Evolutionary conservation across 2,797 vertebrate genomes (phyloP).

Genomic region (Thaleichthys pacificus): DNA sequence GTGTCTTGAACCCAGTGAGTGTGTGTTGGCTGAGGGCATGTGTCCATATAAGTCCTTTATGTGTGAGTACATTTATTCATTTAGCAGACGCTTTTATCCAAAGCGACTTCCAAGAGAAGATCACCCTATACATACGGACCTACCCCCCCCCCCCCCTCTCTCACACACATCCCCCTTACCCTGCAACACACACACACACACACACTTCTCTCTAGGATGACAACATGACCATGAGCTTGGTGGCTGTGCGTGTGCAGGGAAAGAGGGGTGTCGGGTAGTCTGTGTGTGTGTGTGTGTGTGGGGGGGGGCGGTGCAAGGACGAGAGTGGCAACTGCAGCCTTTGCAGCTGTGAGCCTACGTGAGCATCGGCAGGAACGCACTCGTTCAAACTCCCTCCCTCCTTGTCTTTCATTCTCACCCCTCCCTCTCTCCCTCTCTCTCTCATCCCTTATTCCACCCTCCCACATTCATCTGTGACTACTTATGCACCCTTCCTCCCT

Average conservation of each 20-base stretch:
- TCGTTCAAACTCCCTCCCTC: slow-evolving; percentile 29
- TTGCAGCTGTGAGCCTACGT: slow-evolving; percentile 78
- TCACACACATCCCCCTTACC: too few species aligned
- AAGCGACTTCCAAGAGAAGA: too few species aligned
- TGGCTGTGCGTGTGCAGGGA: neutral
- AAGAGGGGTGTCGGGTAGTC: neutral
- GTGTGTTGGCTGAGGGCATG: neutral
- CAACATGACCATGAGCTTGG: too few species aligned
- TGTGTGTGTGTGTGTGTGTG: slow-evolving; percentile 24
- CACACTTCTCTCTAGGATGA: too few species aligned
- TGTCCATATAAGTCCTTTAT: neutral
- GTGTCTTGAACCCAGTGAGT: too few species aligned
- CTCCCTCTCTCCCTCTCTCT: slow-evolving; percentile 36
- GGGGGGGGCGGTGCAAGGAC: slow-evolving; percentile 46
- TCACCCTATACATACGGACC: neutral
- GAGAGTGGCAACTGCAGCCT: slow-evolving; percentile 54
- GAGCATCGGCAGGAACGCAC: slow-evolving; percentile 72
- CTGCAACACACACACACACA: too few species aligned
- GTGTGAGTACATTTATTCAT: neutral
- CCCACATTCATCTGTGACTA: neutral
- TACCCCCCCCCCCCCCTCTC: neutral
- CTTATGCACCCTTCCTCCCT: slow-evolving; percentile 15
- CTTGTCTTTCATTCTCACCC: slow-evolving; percentile 10
- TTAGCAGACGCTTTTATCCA: too few species aligned
- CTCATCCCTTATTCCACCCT: slow-evolving; percentile 6